A percentile compares a stretch with the other conserved stretches of the same genome.
These are phyloP conservation scores for Hymenopus coronatus DNA, from an alignment of 2,888 invertebrate genomes.

Conservation along the genomic window DNA sequence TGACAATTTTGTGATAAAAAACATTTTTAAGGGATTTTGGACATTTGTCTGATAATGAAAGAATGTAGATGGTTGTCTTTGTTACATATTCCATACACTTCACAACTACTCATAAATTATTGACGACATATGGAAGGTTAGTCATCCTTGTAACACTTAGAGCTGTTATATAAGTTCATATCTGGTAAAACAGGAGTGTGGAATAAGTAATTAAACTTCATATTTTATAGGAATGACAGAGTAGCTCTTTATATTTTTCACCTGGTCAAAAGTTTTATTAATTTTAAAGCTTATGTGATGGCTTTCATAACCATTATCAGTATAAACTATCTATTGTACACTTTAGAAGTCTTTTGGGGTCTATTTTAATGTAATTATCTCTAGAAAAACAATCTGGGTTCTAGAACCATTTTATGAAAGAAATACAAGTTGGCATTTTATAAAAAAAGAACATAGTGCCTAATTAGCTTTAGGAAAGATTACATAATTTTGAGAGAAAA, in stretches of 20 bases:
- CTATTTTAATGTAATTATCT: not conserved
- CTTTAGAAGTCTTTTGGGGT: not conserved
- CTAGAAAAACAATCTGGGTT: no score
- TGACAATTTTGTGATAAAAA: not conserved
- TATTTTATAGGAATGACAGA: not conserved
- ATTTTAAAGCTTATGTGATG: no score
- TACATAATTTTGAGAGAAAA: not conserved
- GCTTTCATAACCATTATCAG: no score
- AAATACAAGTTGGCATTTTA: not conserved
- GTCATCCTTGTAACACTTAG: not conserved
- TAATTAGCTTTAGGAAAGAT: not conserved
- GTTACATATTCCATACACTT: not conserved
- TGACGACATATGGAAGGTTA: not conserved
- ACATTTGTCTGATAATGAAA: not conserved
- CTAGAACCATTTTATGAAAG: no score
- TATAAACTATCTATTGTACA: no score
- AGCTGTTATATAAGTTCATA: not conserved
- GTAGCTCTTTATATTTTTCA: not conserved
- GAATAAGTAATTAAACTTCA: no score
- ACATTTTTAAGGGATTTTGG: not conserved
- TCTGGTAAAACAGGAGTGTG: not conserved
- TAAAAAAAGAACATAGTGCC: not conserved
- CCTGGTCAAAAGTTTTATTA: no score
- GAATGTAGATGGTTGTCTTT: not conserved
- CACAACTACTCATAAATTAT: not conserved